Conservation (phyloP, 2,113 vertebrate genomes). For the Phalacrocorax pelagicus region DNA sequence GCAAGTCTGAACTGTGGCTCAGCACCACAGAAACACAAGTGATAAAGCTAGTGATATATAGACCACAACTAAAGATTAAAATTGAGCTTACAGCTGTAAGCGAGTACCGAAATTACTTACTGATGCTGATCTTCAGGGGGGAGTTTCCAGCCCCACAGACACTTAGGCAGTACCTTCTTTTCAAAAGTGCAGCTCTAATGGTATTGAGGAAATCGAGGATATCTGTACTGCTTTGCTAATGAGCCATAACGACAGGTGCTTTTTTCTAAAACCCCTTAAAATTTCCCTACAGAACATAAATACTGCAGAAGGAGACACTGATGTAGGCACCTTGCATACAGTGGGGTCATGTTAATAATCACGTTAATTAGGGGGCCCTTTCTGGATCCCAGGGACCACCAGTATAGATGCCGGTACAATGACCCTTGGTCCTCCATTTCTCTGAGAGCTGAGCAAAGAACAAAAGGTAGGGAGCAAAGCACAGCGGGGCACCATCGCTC, state of each 20-base stretch:
- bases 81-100: background rate
- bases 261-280: background rate
- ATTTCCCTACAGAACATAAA: background rate
- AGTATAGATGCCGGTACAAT: background rate
- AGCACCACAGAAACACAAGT: background rate
- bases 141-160: background rate
- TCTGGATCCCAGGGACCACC: background rate
- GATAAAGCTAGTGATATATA: background rate
- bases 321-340: background rate
- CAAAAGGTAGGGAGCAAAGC: background rate
- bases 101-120: background rate
- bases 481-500: fast-evolving
- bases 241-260: background rate
- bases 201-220: background rate
- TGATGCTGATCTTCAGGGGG: background rate
- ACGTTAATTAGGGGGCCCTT: background rate
- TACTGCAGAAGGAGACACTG: background rate
- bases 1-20: background rate
- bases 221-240: background rate
- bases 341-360: background rate
- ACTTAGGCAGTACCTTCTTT: background rate
- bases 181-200: background rate
- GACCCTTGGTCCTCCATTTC: background rate
- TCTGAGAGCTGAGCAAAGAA: background rate
- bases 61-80: background rate